Percentiles rank a stretch among this genome's conserved stretches.
These are phyloP conservation scores for Cliona cf. orientalis DNA, from an alignment of 37 sponge, comb jelly and placozoan genomes.

Conservation along the genomic window DNA sequence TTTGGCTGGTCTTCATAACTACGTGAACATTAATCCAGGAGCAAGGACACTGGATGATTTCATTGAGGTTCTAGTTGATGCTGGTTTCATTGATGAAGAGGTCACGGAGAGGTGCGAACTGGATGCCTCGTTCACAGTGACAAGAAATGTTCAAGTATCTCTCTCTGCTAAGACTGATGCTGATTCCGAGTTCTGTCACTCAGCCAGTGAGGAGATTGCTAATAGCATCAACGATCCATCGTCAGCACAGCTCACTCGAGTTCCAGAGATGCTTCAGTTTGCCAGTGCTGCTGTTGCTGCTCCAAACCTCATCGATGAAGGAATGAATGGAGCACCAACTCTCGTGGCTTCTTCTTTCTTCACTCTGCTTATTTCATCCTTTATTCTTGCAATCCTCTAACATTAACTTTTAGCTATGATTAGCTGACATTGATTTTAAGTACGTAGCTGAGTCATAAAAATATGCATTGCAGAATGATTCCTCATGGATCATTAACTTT, in stretches of 20 bases:
- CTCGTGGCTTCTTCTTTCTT: no score
- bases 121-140: conserved; percentile 3
- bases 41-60: conserved; percentile 21
- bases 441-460: no score
- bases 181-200: conserved; percentile 23
- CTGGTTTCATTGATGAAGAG: conserved; percentile 1
- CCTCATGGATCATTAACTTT: no score
- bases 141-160: conserved; percentile 25
- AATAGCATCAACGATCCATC: neutral
- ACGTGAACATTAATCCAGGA: conserved; percentile 4
- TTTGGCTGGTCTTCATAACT: conserved; percentile 10
- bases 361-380: no score
- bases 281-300: conserved; percentile 21
- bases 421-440: no score
- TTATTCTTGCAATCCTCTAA: no score
- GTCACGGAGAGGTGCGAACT: conserved; percentile 20
- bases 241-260: no score
- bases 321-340: no score
- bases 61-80: neutral
- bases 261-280: conserved; percentile 26
- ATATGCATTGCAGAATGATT: no score
- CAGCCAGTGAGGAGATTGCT: neutral
- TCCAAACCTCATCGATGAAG: no score
- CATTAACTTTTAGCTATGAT: no score
- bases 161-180: neutral